Percentiles rank a stretch among this genome's conserved stretches.
These are phyloP conservation scores for Zaprionus kolodkinae DNA, from an alignment of 1,140 invertebrate species.

Conservation along the genomic window DNA sequence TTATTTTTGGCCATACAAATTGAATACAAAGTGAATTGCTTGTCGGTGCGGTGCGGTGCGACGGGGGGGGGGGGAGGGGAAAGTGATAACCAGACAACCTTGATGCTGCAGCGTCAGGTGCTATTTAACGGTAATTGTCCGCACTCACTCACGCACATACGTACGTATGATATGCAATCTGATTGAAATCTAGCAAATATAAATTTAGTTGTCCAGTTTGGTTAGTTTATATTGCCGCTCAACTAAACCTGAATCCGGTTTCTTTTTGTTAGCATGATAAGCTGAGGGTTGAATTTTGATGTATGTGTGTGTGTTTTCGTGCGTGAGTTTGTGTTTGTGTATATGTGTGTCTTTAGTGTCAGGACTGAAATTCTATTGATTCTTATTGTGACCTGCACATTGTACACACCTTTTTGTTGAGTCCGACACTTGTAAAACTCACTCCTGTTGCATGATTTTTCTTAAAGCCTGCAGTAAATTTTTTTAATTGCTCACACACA, in stretches of 20 bases:
- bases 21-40: constrained; percentile 18
- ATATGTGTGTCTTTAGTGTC: constrained; percentile 10
- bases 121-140: constrained; percentile 39
- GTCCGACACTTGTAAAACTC: constrained; percentile 18
- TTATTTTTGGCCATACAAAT: constrained; percentile 44
- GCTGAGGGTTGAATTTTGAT: constrained; percentile 39
- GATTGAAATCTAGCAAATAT: constrained; percentile 30
- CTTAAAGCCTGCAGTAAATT: constrained; percentile 5
- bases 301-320: not conserved
- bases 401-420: constrained; percentile 35
- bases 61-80: not conserved
- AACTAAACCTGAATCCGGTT: constrained; percentile 46
- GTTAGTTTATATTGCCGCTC: constrained; percentile 32
- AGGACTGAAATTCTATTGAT: constrained; percentile 44
- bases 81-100: constrained; percentile 38
- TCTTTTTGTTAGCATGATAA: constrained; percentile 36
- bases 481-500: constrained; percentile 17
- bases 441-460: constrained; percentile 7
- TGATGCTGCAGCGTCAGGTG: constrained; percentile 45
- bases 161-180: constrained; percentile 29
- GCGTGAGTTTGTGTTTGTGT: not conserved
- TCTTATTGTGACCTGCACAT: constrained; percentile 27
- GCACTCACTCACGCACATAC: not conserved
- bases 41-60: not conserved
- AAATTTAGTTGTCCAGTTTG: constrained; percentile 36